Percentiles rank a stretch among this genome's conserved stretches.
phyloP scores from a whole-genome alignment of 2,113 vertebrate species.

The Onychorhynchus coronatus region DNA sequence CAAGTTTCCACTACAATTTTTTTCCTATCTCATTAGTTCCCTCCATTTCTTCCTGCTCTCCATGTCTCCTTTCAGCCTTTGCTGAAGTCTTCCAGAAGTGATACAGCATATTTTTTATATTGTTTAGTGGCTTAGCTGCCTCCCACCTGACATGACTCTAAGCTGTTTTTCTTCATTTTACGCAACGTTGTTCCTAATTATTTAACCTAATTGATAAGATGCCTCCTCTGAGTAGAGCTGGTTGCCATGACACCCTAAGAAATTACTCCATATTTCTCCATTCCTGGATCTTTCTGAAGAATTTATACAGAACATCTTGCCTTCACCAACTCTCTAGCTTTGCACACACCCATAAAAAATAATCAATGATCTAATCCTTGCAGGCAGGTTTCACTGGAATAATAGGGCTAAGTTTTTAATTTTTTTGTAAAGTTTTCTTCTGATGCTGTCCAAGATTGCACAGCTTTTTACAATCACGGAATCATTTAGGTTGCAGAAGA shows the following conservation, averaged over 20 bases:
- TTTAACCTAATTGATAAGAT: slow-evolving; percentile 23
- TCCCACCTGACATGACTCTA: neutral
- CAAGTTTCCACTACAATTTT: neutral
- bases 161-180: slow-evolving; percentile 5
- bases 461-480: neutral
- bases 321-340: neutral
- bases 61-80: neutral
- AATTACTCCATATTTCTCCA: neutral
- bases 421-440: neutral
- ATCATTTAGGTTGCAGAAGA: neutral
- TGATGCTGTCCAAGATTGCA: neutral
- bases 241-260: slow-evolving; percentile 21
- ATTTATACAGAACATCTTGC: neutral
- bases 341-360: neutral
- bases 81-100: neutral
- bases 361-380: neutral
- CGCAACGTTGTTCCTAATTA: slow-evolving; percentile 2
- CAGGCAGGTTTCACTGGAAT: neutral
- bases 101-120: neutral
- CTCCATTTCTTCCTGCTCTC: neutral
- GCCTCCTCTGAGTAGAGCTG: neutral
- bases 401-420: neutral
- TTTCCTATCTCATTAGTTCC: neutral
- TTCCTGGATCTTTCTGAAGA: neutral
- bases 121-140: neutral